Evolutionary conservation across 2,113 vertebrate genomes (phyloP), one percentile per base, ranked within the genome.

Genomic region (Hypomesus transpacificus): DNA sequence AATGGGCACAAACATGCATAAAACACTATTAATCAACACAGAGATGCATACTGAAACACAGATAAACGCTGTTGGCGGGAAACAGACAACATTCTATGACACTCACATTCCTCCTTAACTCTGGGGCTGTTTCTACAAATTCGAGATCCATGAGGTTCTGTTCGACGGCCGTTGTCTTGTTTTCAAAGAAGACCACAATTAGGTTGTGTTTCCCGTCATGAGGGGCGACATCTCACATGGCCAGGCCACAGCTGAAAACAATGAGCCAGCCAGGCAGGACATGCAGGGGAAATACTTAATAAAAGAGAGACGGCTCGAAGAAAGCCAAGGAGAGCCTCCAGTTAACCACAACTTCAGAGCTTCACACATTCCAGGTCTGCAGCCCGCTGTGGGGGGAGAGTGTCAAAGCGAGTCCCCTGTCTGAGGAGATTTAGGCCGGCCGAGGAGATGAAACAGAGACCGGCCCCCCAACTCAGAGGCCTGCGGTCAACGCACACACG

Each of bases 341-440:
- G 75, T 83, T 67, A 79, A 84, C 86, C 87, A 61, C 85, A 88
- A 76, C 75, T 85, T 85, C 78, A 85, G 81, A 88, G 83, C 81
- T 79, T 86, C 78, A 86, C 90, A 89, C 87, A 85, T 89, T 86
- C 75, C 82, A 77, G 74, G 80, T 72, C 75, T 79, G 81, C 3
- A 76, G 80, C 78, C 68, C 77, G 84, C 84, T 83, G 80, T 75
- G 77, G 83, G 76, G 73, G 76, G 65, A 72, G 85, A 75, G 79
- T 84, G 78, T 84, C 80, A 82, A 77, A 79, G 78, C 26, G 69
- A 84, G 77, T 76, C 75, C 82, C 77, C 85, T 78, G 86, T 91
- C 88, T 90, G 87, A 89, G 79, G 76, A 87, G 81, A 89, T 91
- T 89, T 89, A 88, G 86, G 89, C 80, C 82, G 82, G 77, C 86